A percentile compares a stretch with the other conserved stretches of the same genome.
Evolutionary conservation across 2,888 invertebrate genomes (phyloP).

Genomic region (Synergus japonicus): DNA sequence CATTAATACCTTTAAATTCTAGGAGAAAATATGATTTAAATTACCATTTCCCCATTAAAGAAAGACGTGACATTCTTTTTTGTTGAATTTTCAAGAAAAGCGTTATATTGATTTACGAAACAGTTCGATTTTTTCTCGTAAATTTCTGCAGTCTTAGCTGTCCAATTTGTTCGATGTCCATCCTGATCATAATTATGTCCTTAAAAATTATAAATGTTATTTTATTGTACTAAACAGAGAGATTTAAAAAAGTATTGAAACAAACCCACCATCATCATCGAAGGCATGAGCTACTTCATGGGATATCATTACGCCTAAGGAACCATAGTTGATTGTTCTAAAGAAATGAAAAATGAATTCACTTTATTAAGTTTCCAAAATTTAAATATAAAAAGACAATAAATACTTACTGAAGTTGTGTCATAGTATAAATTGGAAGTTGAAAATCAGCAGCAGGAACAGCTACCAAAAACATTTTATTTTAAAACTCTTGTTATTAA

Average conservation of each 20-base stretch:
- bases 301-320: neutral
- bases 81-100: neutral
- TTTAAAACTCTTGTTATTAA: neutral
- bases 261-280: neutral
- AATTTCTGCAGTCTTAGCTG: neutral
- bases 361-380: neutral
- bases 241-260: no score
- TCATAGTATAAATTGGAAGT: neutral
- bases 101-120: conserved; percentile 17
- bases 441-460: neutral
- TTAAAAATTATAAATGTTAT: neutral
- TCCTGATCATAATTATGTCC: neutral
- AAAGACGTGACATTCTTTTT: neutral
- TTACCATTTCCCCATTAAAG: neutral
- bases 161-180: neutral
- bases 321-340: neutral
- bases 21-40: neutral
- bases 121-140: conserved; percentile 5
- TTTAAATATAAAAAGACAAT: neutral
- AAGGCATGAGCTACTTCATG: conserved; percentile 6
- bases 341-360: neutral
- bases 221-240: neutral
- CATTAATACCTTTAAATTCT: no score
- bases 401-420: neutral
- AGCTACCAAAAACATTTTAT: neutral